A percentile compares a stretch with the other conserved stretches of the same genome.
phyloP scores from a whole-genome alignment of 1,140 invertebrate species.

The Drosophila sproati region DNA sequence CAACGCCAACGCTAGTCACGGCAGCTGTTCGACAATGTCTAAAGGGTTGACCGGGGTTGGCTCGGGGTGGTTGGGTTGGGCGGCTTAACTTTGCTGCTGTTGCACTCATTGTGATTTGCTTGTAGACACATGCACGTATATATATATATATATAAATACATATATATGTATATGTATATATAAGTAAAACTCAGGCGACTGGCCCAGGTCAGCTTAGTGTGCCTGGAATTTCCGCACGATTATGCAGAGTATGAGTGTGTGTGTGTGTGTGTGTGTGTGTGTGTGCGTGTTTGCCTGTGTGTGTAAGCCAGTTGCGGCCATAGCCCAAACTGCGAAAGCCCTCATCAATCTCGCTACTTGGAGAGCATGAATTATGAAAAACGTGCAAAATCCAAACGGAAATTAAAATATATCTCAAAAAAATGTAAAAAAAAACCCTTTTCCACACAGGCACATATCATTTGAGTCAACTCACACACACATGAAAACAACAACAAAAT shows the following conservation, averaged over 20 bases:
- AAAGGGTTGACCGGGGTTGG: conserved; percentile 37
- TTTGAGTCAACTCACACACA: not conserved
- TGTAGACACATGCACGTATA: conserved; percentile 34
- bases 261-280: conserved; percentile 47
- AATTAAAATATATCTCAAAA: conserved; percentile 76
- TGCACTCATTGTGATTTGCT: conserved; percentile 67
- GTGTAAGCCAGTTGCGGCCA: conserved; percentile 54
- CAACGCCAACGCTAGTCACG: conserved; percentile 47
- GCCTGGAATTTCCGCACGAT: conserved; percentile 80
- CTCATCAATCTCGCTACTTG: conserved; percentile 82
- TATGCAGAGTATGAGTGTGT: conserved; percentile 58
- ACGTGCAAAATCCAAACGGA: conserved; percentile 82
- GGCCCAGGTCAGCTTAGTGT: conserved; percentile 77
- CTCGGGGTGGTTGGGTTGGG: not conserved
- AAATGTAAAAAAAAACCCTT: conserved; percentile 43
- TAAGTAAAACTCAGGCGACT: conserved; percentile 69
- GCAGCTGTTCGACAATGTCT: conserved; percentile 53
- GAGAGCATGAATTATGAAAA: conserved; percentile 81
- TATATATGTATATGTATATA: conserved; percentile 32
- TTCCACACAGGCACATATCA: conserved; percentile 14
- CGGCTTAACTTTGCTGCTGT: conserved; percentile 47
- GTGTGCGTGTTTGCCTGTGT: conserved; percentile 12
- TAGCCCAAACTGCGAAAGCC: conserved; percentile 53
- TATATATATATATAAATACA: conserved; percentile 19
- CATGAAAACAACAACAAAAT: conserved; percentile 43